phyloP scores from a whole-genome alignment of 2,113 vertebrate genomes.

The Tylochromis polylepis region DNA sequence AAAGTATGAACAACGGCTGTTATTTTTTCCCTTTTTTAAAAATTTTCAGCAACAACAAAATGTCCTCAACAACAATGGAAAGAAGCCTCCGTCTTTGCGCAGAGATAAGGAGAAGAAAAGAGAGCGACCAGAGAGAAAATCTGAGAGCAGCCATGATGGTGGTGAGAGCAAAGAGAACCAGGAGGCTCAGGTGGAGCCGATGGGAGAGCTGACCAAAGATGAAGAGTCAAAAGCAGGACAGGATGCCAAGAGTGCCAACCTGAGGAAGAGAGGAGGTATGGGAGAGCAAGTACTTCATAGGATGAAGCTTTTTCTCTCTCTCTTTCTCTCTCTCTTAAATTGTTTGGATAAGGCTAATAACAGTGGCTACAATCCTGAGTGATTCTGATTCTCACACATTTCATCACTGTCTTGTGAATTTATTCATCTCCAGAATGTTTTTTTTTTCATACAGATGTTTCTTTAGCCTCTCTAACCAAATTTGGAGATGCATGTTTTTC shows the following conservation, averaged over 20 bases:
- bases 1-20: neutral
- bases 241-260: constrained; percentile 73
- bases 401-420: neutral
- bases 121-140: constrained; percentile 67
- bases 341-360: neutral
- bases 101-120: constrained; percentile 73
- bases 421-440: neutral
- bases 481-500: neutral
- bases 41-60: constrained; percentile 74
- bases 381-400: neutral
- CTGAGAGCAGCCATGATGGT: constrained; percentile 76
- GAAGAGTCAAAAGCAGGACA: constrained; percentile 71
- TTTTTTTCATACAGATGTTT: neutral
- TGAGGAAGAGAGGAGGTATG: constrained; percentile 84
- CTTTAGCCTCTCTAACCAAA: neutral
- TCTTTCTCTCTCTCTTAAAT: neutral
- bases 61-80: constrained; percentile 72
- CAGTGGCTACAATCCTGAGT: neutral
- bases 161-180: constrained; percentile 86
- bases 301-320: neutral
- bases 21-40: neutral
- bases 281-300: neutral
- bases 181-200: constrained; percentile 71
- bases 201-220: constrained; percentile 46
- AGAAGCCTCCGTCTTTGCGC: constrained; percentile 72